Conservation (phyloP, 2,797 vertebrate genomes). For the Peromyscus nudipes region DNA sequence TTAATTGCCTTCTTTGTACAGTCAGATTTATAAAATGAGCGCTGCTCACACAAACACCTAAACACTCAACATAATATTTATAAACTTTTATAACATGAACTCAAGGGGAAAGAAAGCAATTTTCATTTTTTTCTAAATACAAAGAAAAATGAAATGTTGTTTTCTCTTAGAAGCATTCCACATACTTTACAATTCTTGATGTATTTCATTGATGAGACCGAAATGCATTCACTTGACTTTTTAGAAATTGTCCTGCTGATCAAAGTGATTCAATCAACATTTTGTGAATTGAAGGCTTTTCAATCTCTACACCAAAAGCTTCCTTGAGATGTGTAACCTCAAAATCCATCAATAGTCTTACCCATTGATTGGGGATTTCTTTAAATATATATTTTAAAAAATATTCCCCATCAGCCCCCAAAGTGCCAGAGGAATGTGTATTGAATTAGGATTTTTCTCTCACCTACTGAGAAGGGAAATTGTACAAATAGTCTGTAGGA, state of each 20-base stretch:
- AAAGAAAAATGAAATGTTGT: conserved; percentile 67
- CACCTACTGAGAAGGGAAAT: conserved; percentile 26
- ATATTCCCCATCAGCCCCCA: not conserved
- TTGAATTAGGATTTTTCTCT: conserved; percentile 59
- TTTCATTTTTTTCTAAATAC: conserved; percentile 61
- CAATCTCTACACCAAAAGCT: conserved; percentile 56
- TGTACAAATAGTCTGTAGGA: conserved; percentile 53
- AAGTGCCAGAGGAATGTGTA: conserved; percentile 36
- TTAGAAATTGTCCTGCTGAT: conserved; percentile 78
- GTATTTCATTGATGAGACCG: conserved; percentile 61
- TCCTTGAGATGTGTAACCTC: conserved; percentile 2
- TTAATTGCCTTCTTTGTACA: conserved; percentile 82
- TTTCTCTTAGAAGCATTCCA: conserved; percentile 61
- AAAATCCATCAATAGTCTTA: conserved; percentile 49
- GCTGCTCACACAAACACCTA: conserved; percentile 75
- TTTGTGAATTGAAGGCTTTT: conserved; percentile 70
- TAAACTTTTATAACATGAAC: conserved; percentile 19
- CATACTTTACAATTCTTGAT: conserved; percentile 60
- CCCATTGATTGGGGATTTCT: not conserved
- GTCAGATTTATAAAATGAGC: conserved; percentile 78
- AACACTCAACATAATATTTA: conserved; percentile 69
- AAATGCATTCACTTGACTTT: conserved; percentile 71
- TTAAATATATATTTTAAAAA: not conserved
- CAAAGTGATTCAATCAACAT: conserved; percentile 78
- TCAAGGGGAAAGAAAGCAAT: conserved; percentile 55